Evolutionary conservation across 2,113 vertebrate genomes (phyloP).

Genomic region (Thalassoma bifasciatum): DNA sequence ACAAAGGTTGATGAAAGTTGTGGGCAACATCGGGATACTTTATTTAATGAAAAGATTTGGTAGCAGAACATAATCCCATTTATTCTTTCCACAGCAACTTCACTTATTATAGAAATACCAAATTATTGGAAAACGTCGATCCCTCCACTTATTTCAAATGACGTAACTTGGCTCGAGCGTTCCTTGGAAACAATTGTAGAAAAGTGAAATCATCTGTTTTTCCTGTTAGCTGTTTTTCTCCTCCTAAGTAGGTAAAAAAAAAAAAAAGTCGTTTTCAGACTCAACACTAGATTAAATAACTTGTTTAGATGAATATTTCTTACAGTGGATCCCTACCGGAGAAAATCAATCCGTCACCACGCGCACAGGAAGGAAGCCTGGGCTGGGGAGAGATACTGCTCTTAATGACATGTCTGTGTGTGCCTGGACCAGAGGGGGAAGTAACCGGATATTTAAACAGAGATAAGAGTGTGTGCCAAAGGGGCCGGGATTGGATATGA

Average conservation of each 20-base stretch:
- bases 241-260: neutral
- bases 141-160: constrained; percentile 35
- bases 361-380: constrained; percentile 81
- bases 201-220: constrained; percentile 56
- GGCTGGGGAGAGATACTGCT: constrained; percentile 75
- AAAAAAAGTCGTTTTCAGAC: constrained; percentile 15
- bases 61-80: neutral
- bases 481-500: constrained; percentile 77
- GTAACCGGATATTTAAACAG: constrained; percentile 85
- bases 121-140: constrained; percentile 36
- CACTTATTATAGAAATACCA: constrained; percentile 29
- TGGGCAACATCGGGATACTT: constrained; percentile 8
- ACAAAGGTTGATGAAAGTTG: neutral
- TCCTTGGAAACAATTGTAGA: constrained; percentile 39
- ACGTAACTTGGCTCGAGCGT: constrained; percentile 51
- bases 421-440: constrained; percentile 78
- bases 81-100: constrained; percentile 1
- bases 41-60: neutral
- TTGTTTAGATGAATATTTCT: constrained; percentile 64
- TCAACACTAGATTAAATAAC: constrained; percentile 59
- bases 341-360: constrained; percentile 82
- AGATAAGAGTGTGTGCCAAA: constrained; percentile 85
- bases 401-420: constrained; percentile 80
- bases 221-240: constrained; percentile 31
- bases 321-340: constrained; percentile 70